Evolutionary conservation across 2,888 invertebrate species (phyloP), one percentile per base, ranked within the genome.

Genomic region (Brenthis hecate): DNA sequence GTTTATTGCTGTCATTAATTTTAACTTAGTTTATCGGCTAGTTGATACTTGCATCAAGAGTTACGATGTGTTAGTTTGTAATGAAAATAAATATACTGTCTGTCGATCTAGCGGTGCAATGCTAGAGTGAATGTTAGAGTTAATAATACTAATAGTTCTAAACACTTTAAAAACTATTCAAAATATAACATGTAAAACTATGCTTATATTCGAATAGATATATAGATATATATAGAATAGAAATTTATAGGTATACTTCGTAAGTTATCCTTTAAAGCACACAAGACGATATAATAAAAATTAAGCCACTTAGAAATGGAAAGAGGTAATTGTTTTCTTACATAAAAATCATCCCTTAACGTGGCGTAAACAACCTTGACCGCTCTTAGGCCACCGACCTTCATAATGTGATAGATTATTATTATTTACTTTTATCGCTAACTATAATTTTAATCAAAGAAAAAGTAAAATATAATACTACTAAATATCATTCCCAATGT

Each of bases 381-480:
- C 85, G 83, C 80, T 76, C 80, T 78, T 74, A 81, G 87, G 85
- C 79, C 88, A 81, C 82, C 81, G 91, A 89, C 86, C 89, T 65
- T 65, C 53, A 23, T 23, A 53, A 50, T 19, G 28, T 50, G 54
- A 68, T 53, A 47, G 14, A 60, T 54, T 53, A 54, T 36, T 53
- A 62, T 53, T 36, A 50, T 28, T 43, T 36, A 14, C 13, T 23
- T 51, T 16, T 5, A 16, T 28, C 3, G 5, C 0, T 32, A 13
- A 16, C 32, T 36, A 61, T 2, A 6, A 62, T 43, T 62, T 62
- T 14, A 14, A 23, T 14, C 2, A 43, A 62, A 43, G 13, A 36
- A 13, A 19, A 62, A 53, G 50, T 13, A 16, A 47, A 6, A 8
- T 50, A 2, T 48, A 28, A n/a, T 13, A 13, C 2, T 11, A 36